phyloP scores from a whole-genome alignment of 2,888 invertebrate genomes.

The Nezara viridula region DNA sequence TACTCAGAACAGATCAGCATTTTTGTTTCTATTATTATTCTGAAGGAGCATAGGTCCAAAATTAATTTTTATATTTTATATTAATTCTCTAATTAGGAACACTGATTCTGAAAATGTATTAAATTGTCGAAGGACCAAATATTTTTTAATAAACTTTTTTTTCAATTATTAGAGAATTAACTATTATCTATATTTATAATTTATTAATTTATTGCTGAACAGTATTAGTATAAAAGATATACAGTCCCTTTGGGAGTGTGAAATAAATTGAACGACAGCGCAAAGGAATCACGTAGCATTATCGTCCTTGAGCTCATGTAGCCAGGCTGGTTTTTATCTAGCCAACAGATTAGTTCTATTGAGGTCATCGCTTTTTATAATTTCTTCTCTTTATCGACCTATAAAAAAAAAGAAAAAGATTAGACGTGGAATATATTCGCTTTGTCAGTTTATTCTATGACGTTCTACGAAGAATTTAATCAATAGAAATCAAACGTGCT shows the following conservation, averaged over 20 bases:
- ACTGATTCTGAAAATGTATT: too few species aligned
- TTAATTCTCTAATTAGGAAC: too few species aligned
- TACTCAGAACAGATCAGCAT: too few species aligned
- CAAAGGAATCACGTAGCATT: neutral
- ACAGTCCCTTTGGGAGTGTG: neutral
- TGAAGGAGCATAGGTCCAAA: too few species aligned
- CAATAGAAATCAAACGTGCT: neutral
- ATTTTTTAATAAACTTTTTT: too few species aligned
- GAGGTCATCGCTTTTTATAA: neutral
- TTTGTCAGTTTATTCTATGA: neutral
- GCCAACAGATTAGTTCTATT: neutral
- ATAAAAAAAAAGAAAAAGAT: neutral
- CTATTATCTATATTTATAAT: too few species aligned
- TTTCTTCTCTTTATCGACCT: neutral
- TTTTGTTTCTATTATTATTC: too few species aligned
- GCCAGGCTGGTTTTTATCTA: neutral
- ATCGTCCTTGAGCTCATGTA: neutral
- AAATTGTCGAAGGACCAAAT: too few species aligned
- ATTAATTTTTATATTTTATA: too few species aligned
- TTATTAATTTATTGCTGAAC: too few species aligned
- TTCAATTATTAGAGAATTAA: too few species aligned
- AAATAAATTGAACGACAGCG: neutral
- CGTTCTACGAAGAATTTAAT: neutral
- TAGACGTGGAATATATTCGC: neutral
- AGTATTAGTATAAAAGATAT: too few species aligned